Base-by-base conservation (phyloP, 2,888 invertebrate genomes). In the Euclidia mi region DNA sequence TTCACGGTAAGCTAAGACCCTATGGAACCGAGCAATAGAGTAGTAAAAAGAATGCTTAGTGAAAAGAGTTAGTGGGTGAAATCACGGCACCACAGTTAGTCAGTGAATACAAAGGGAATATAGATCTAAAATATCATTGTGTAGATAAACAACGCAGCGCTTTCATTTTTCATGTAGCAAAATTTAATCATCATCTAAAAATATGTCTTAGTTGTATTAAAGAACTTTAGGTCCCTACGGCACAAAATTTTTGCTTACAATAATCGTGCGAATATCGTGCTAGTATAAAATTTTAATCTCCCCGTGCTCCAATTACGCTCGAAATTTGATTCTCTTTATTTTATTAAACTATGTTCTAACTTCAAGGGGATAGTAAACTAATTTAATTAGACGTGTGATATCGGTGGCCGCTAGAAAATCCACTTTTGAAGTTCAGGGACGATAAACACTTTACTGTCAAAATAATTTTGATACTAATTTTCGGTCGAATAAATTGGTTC, bases 331-430 rank as follows among this genome's bases (percentile, higher is more conserved):
- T 40, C 41, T 4, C 10, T 56, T 51, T 45, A 60, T 60, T 71
- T 62, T n/a, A 37, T 44, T 18, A 43, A 69, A 53, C 67, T 71
- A 56, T 58, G 40, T 18, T 20, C 32, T 29, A 43, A 47, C 35
- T 25, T 4, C 0, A 20, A n/a, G 18, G 3, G 44, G 41, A 29
- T 57, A 42, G 56, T 52, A 52, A 51, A 52, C 29, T 4, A 62
- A 66, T 37, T 56, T 53, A 48, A 58, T 59, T 45, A 65, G 31
- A 41, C 40, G 31, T 40, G 42, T 46, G 14, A 37, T 17, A 50
- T 57, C 15, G 10, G 17, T 28, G 17, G 15, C 9, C 3, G 37
- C 29, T 12, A 28, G 28, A 29, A 47, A 28, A 38, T 3, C 28
- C 20, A 37, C 4, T 47, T 38, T 18, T 15, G 15, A 20, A 25